These are phyloP conservation scores for Zelostemma sp. DNA, from an alignment of 1,140 invertebrate genomes.

Conservation along the genomic window DNA sequence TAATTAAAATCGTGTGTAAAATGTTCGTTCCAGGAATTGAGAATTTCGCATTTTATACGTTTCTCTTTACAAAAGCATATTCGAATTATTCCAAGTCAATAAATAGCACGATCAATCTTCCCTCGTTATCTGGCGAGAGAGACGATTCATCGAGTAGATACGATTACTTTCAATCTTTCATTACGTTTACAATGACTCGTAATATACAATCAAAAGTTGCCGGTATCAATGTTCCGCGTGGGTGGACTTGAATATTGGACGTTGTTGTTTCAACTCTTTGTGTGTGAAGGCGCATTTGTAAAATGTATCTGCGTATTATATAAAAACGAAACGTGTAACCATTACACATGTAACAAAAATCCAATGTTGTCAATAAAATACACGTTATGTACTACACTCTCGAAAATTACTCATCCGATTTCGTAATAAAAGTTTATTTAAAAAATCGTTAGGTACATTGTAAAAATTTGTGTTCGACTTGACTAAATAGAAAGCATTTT, in stretches of 20 bases:
- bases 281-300: conserved; percentile 37
- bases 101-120: not conserved
- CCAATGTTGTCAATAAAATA: conserved; percentile 46
- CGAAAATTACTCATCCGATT: not conserved
- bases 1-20: no score
- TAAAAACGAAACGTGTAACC: conserved; percentile 33
- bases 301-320: conserved; percentile 36
- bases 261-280: conserved; percentile 32
- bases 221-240: not conserved
- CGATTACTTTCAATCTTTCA: no score
- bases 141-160: no score
- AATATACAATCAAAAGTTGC: not conserved
- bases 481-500: no score
- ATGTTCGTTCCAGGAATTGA: not conserved
- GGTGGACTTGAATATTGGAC: conserved; percentile 23
- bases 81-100: not conserved
- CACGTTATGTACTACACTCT: conserved; percentile 34
- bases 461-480: not conserved
- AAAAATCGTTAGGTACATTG: not conserved
- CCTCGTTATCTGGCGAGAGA: no score
- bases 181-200: not conserved
- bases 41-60: not conserved
- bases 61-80: no score
- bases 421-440: no score
- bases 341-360: conserved; percentile 45